Conservation (phyloP, 2,113 vertebrate species). For the Psephotus haematonotus region DNA sequence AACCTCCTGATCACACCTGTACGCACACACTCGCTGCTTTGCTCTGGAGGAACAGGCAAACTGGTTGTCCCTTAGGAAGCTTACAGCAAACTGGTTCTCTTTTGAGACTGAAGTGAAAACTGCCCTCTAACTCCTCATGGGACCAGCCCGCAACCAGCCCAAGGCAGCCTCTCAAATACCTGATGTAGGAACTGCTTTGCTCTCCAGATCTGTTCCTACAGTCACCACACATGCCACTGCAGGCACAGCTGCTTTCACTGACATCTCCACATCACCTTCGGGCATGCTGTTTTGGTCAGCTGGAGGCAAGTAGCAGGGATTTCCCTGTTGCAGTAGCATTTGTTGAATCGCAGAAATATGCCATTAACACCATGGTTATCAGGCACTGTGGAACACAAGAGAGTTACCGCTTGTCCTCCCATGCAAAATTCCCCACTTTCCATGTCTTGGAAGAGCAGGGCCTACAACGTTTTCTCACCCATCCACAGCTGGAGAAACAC, state of each 20-base stretch:
- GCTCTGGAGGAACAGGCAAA: background rate
- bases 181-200: accelerated
- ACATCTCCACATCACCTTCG: background rate
- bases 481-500: background rate
- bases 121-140: background rate
- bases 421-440: background rate
- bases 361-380: accelerated
- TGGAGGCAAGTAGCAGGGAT: background rate
- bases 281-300: background rate
- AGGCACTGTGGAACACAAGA: background rate
- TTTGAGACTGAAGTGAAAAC: background rate
- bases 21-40: background rate
- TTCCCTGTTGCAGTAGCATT: background rate
- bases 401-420: background rate
- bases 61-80: background rate
- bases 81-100: background rate
- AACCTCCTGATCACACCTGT: background rate
- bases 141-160: background rate
- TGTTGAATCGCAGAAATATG: background rate
- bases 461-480: background rate
- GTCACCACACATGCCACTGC: accelerated
- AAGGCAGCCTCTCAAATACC: background rate
- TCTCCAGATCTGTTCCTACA: background rate
- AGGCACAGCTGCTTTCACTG: background rate
- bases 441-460: background rate